Evolutionary conservation across 2,113 vertebrate species (phyloP).

Genomic region (Daphoenositta chrysoptera): DNA sequence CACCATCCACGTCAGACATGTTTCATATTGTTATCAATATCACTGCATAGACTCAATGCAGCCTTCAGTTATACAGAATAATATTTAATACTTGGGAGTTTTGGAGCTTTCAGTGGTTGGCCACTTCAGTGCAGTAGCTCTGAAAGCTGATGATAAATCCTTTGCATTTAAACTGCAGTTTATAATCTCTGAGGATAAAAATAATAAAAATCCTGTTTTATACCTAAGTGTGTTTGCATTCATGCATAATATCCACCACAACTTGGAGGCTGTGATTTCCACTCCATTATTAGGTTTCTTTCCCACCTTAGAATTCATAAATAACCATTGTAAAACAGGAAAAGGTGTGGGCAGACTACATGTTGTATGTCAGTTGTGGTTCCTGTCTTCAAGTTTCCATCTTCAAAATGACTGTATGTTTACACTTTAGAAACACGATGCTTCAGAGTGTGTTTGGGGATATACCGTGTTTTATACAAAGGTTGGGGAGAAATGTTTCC

Average conservation of each 20-base stretch:
- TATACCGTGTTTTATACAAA: background rate
- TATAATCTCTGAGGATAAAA: background rate
- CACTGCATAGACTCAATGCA: background rate
- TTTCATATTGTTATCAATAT: background rate
- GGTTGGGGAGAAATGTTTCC: background rate
- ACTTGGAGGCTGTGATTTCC: background rate
- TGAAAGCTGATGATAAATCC: background rate
- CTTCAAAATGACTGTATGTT: background rate
- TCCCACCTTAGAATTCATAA: background rate
- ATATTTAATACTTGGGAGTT: background rate
- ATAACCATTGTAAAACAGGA: background rate
- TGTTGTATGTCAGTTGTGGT: background rate
- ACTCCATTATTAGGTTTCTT: background rate
- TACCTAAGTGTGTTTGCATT: background rate
- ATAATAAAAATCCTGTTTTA: background rate
- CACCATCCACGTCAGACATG: background rate
- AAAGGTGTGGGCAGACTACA: background rate
- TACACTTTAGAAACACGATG: rapidly evolving
- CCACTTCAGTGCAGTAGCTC: background rate
- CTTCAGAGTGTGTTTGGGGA: background rate
- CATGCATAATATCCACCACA: background rate
- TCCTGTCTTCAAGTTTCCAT: background rate
- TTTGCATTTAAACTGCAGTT: background rate
- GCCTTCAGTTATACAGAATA: background rate
- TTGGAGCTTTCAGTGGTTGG: background rate